Evolutionary conservation across 1,140 invertebrate species (phyloP), one percentile per base, ranked within the genome.

Genomic region (Papilio machaon): DNA sequence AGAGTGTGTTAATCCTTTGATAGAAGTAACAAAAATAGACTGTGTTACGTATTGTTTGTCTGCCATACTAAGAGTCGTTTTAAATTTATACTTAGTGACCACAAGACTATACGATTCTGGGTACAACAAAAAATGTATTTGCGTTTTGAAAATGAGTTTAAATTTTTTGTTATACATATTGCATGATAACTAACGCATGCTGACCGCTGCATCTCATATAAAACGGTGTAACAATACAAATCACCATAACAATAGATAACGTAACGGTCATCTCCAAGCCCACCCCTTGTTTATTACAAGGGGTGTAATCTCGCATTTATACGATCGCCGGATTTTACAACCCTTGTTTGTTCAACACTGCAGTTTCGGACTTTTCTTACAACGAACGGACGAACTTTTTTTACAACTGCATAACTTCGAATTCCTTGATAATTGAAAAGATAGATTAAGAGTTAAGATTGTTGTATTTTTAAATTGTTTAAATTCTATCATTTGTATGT

Each of bases 221-320:
- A 70, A 67, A 67, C 23, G 19, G 10, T 13, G 13, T 19, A 8
- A 73, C 70, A 73, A 73, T 73, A 47, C n/a, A 73, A 73, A 73
- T 73, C 23, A 54, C 9, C 74, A 76, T 76, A 30, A 76, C 74
- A 76, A 76, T 35, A 76, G 74, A 30, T 52, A 76, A 30, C 30
- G 74, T 76, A 76, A 76, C 74, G 74, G 73, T 49, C 73, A 47
- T 46, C 19, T 76, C n/a, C 0, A 23, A 35, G n/a, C 11, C 23
- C 47, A 49, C 74, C 74, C 74, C 74, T 76, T 52, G 74, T 76
- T 76, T 76, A 75, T 75, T 19, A 10, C 47, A 19, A 52, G 74
- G 74, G 47, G 74, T 76, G 64, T 38, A 70, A 70, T 70, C 64
- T 35, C 46, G 19, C 46, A 52, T 75, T 47, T 76, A 52, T 76